Evolutionary conservation across 2,888 invertebrate genomes (phyloP), one percentile per base, ranked within the genome.

Genomic region (Chrysolina oricalcia): DNA sequence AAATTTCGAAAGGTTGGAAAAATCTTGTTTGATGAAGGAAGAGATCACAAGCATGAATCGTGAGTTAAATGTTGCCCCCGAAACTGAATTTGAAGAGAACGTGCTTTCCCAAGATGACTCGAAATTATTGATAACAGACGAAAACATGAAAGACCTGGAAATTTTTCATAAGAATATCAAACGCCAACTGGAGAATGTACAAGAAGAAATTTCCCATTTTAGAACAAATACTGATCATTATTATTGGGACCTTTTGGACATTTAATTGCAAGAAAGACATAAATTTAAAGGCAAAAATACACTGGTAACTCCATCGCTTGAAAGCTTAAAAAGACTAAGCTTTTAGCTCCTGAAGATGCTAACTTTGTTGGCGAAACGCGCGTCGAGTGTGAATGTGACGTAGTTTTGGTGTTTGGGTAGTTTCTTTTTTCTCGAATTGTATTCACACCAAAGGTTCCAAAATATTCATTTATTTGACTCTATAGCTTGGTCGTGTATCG

Each of bases 221-320:
- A 71, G 77, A 10, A 73, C 92, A 63, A 91, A 91, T 70, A 87
- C 96, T 0, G 85, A 90, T 0, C 89, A 90, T 35, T 88, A n/a
- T n/a, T n/a, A 96, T 0, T 97, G 96, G 96, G 92, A 93, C 21
- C 92, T 94, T 74, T 89, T 97, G 17, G 93, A 94, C 17, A 92
- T 94, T 69, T 92, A 93, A 17, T 90, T 91, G 41, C 89, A 91
- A 8, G 91, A 93, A 69, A 90, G 93, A 19, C 91, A 93, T 72
- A 90, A 91, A 69, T 95, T 95, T 86, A 87, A n/a, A n/a, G 93
- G 40, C 90, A 92, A 78, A 91, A 90, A 0, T 90, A 93, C 84
- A 89, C 90, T 0, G 93, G 93, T 2, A 92, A 92, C 85, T 91
- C 91, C 67, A 89, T 90, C 0, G n/a, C n/a, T n/a, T n/a, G n/a